phyloP scores from a whole-genome alignment of 2,797 vertebrate species.

The Eidolon dupreanum region DNA sequence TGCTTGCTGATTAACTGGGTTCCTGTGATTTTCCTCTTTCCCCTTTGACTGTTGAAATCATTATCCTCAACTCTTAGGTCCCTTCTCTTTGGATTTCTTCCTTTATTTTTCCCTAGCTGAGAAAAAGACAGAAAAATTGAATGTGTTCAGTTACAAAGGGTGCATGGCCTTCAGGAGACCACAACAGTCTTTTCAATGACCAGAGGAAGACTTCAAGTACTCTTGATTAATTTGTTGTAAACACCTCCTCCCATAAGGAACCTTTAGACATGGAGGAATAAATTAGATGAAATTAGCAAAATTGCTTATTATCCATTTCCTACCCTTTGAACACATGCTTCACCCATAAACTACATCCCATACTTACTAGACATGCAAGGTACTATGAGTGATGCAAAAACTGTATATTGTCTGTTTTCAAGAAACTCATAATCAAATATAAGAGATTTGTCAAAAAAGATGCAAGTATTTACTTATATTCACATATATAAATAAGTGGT shows the following conservation, averaged over 20 bases:
- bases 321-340: background rate
- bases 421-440: background rate
- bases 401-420: constrained; percentile 15
- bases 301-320: background rate
- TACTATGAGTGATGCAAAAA: background rate
- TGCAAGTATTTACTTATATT: constrained; percentile 26
- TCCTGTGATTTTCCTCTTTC: constrained; percentile 4
- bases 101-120: background rate
- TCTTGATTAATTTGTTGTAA: constrained; percentile 24
- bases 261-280: background rate
- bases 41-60: background rate
- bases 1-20: background rate
- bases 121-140: constrained; percentile 10
- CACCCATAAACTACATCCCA: background rate
- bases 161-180: background rate
- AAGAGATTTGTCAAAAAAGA: background rate
- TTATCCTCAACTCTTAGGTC: background rate
- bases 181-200: background rate
- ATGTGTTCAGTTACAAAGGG: background rate
- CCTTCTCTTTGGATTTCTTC: background rate
- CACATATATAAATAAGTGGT: background rate
- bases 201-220: background rate
- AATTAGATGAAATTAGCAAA: constrained; percentile 17
- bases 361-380: background rate
- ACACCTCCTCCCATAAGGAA: background rate